phyloP scores from a whole-genome alignment of 2,888 invertebrate species.

The Drosophila parthenogenetica region DNA sequence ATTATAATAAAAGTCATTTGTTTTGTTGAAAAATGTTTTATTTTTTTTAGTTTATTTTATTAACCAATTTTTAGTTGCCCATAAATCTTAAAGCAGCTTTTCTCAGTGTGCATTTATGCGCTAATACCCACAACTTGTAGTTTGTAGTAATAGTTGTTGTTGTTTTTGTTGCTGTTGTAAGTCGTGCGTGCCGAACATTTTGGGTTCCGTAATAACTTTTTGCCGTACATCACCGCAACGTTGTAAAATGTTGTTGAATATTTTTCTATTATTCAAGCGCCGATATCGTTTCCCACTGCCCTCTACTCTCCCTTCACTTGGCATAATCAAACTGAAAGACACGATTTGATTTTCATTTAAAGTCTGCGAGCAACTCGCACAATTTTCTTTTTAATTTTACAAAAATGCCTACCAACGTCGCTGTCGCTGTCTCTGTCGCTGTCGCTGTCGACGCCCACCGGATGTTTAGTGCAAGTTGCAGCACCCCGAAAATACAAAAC shows the following conservation, averaged over 20 bases:
- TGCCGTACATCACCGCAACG: conserved; percentile 70
- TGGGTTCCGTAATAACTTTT: conserved; percentile 53
- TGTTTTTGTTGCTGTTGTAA: conserved; percentile 27
- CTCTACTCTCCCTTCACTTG: not conserved
- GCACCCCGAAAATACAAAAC: conserved; percentile 18
- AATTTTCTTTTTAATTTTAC: conserved; percentile 59
- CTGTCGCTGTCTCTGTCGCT: conserved; percentile 21
- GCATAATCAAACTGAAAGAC: conserved; percentile 24
- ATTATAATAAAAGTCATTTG: no score
- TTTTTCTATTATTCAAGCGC: conserved; percentile 72
- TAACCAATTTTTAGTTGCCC: no score
- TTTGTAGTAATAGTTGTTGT: conserved; percentile 8
- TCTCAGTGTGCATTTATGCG: conserved; percentile 14
- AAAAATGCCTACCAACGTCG: conserved; percentile 61
- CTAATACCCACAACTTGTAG: conserved; percentile 19
- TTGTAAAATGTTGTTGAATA: conserved; percentile 76
- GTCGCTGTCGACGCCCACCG: conserved; percentile 57
- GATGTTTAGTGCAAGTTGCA: conserved; percentile 71
- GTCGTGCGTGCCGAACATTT: conserved; percentile 61
- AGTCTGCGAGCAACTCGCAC: conserved; percentile 25
- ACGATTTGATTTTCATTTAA: conserved; percentile 32
- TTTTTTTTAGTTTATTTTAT: no score
- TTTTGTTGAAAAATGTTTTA: no score
- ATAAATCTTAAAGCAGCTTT: not conserved
- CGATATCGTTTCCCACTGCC: not conserved